Evolutionary conservation across 2,797 vertebrate species (phyloP), one percentile per base, ranked within the genome.

Genomic region (Characodon lateralis): DNA sequence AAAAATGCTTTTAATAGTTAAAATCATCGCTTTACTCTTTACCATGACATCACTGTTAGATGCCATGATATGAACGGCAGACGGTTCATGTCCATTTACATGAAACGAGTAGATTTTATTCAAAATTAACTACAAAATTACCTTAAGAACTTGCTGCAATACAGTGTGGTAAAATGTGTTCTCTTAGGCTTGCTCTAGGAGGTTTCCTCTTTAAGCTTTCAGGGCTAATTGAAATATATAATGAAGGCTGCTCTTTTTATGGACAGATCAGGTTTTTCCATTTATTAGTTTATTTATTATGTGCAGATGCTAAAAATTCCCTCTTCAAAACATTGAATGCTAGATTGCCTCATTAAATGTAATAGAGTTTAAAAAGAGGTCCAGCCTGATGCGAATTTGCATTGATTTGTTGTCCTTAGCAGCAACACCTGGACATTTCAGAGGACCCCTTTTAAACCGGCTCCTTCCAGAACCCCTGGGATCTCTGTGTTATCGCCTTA

Each of bases 401-500:
- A 76, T 53, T 43, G 74, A 86, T 70, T 71, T 73, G 41, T 65
- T 61, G 77, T 82, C 83, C 63, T 24, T 41, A 87, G 86, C 56
- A 83, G 73, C 83, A 84, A 82, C 85, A 83, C 78, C 77, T 85
- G 83, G 76, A 78, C 70, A 39, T 85, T 83, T 77, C 68, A 77
- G 79, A 78, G 16, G 10, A 77, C 39, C 6, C 28, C 4, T 39
- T 0, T 76, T 83, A 63, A 79, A 83, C 59, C 50, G 1, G 10
- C 3, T 46, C 74, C 53, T 43, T 39, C 10, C 28, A 74, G 83
- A 86, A 58, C 80, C 71, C 81, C 63, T 3, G 71, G 76, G 85
- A 85, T 78, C 71, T 79, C 66, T 0, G 74, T 43, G 83, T 91
- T 92, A 92, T 93, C 87, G 61, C 83, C 89, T 89, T 73, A 61